Percentiles rank a stretch among this genome's conserved stretches.
Conservation (phyloP, 1,140 invertebrate genomes). For the Brachionus sp. region DNA sequence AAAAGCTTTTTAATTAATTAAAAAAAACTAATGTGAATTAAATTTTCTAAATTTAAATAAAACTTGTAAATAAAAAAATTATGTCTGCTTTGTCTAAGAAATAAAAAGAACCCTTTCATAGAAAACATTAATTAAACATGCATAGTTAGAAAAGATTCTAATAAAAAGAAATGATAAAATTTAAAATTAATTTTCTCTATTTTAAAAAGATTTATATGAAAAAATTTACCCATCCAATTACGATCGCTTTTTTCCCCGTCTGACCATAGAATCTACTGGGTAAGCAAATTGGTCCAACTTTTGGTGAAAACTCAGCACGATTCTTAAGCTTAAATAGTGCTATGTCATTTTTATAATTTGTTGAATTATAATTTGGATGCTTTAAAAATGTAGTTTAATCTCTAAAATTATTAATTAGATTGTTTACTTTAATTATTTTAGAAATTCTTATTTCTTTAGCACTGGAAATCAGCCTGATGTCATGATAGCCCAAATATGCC, state of each 20-base stretch:
- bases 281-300: conserved; percentile 9
- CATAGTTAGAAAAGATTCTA: too few relatives aligned
- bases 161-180: too few relatives aligned
- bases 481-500: conserved; percentile 37
- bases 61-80: too few relatives aligned
- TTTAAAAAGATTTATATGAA: not conserved
- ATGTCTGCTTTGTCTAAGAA: too few relatives aligned
- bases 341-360: conserved; percentile 28
- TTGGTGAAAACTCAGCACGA: not conserved
- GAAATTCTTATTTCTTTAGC: conserved; percentile 20
- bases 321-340: conserved; percentile 15
- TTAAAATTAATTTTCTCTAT: too few relatives aligned
- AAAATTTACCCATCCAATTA: conserved; percentile 30
- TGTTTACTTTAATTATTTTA: not conserved
- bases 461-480: not conserved
- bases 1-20: too few relatives aligned
- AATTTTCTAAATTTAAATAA: too few relatives aligned
- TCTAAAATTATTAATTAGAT: not conserved
- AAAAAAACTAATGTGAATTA: too few relatives aligned
- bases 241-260: not conserved
- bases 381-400: not conserved
- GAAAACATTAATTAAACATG: too few relatives aligned
- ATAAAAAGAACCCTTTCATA: too few relatives aligned
- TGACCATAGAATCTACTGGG: not conserved
- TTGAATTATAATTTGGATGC: conserved; percentile 10